Percentiles rank a stretch among this genome's conserved stretches.
Conservation (phyloP, 2,113 vertebrate species). For the Ploceus nigricollis region DNA sequence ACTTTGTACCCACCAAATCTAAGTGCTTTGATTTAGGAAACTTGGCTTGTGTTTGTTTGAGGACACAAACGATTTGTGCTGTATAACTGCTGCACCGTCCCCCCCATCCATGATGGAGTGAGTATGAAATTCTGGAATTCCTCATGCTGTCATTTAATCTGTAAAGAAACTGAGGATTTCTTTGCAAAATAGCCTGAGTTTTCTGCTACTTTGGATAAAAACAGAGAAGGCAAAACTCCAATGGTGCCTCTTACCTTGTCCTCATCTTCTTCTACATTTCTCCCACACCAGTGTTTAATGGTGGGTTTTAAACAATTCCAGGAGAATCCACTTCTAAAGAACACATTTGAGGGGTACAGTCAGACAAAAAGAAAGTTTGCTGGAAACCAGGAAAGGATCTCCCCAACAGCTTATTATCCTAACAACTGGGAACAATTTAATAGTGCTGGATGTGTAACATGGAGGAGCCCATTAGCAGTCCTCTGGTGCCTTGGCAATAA, state of each 20-base stretch:
- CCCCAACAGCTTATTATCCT: background rate
- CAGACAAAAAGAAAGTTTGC: background rate
- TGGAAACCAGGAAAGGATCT: background rate
- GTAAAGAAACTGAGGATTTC: background rate
- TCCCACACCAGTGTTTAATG: fast-evolving
- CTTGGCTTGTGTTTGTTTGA: background rate
- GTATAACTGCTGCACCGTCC: slow-evolving; percentile 92
- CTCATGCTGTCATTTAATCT: background rate
- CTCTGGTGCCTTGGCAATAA: slow-evolving; percentile 59
- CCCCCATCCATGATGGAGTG: slow-evolving; percentile 97
- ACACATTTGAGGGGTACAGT: background rate
- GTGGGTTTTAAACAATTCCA: background rate
- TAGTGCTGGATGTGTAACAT: background rate
- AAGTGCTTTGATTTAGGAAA: background rate
- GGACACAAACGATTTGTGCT: background rate
- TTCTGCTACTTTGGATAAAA: background rate
- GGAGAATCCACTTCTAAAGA: background rate
- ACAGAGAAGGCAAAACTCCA: background rate
- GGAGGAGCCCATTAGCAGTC: slow-evolving; percentile 37
- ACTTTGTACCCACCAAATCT: background rate
- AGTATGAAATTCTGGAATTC: slow-evolving; percentile 48
- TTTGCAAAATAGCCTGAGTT: background rate
- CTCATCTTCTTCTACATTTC: background rate
- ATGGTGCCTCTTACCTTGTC: background rate
- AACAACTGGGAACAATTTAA: slow-evolving; percentile 26